Percentiles rank a stretch among this genome's conserved stretches.
phyloP scores from a whole-genome alignment of 2,888 invertebrate genomes.

The Harpalus rufipes region DNA sequence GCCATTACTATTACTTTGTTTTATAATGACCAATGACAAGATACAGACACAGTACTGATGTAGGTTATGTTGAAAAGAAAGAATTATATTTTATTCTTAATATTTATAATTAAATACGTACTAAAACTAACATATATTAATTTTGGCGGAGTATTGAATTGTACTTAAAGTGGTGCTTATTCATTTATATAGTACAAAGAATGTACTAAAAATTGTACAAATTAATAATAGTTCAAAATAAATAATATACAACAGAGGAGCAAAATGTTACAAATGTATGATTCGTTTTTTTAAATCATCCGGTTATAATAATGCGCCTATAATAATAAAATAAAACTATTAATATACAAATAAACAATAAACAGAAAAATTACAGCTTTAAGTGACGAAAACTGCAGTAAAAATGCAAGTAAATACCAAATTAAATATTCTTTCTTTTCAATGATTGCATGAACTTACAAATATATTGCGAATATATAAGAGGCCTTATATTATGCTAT shows the following conservation, averaged over 20 bases:
- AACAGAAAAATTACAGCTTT: no score
- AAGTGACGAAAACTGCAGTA: no score
- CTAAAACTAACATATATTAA: background rate
- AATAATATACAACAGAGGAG: no score
- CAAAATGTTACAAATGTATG: no score
- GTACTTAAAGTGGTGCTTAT: background rate
- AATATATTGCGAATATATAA: constrained; percentile 29
- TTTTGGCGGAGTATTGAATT: background rate
- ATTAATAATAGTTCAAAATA: constrained; percentile 4
- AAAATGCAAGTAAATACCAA: background rate
- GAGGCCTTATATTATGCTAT: constrained; percentile 27
- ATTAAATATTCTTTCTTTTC: constrained; percentile 11
- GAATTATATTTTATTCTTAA: background rate
- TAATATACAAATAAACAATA: no score
- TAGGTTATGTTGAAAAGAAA: background rate
- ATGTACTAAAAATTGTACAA: background rate
- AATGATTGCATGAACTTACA: background rate
- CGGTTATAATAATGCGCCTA: no score
- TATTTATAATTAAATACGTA: background rate
- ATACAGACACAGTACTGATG: constrained; percentile 72
- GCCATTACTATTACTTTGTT: constrained; percentile 75
- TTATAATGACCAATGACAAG: constrained; percentile 75
- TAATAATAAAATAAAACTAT: no score
- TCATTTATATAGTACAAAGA: background rate
- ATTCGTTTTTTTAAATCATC: no score